Base-by-base conservation (phyloP, 37 sponge, comb jelly and placozoan species). In the Halisarca cf. caerulea region DNA sequence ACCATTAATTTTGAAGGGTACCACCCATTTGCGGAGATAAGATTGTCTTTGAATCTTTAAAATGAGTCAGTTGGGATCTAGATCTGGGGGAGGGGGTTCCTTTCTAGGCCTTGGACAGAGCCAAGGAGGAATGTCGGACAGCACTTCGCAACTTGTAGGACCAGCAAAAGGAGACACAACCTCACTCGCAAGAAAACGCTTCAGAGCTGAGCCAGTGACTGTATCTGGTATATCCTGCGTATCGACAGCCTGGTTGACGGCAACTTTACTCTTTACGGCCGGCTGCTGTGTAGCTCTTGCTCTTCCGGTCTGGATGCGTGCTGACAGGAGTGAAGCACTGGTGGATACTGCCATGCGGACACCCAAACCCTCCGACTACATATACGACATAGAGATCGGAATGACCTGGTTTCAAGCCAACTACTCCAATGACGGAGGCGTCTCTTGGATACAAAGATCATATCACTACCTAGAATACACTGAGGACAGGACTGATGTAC, bases 211-310 rank as follows among this genome's bases (percentile, higher is more conserved):
- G 75, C 92, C 92, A 54, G 92, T 92, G 0, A 86, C 89, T 0
- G 86, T 88, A 4, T 75, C 84, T 15, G 92, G 92, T 0, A 61
- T 92, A 0, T 92, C 92, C 57, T 84, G 55, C 42, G 89, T 88
- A 0, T 88, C 92, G 2, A 73, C 84, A 5, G 17, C 79, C 3
- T 92, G 93, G 93, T 24, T 89, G 11, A 35, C 38, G 0, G 69
- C 66, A 27, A 91, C 92, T 0, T 61, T 92, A 30, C 47, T 86
- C 5, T 25, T 86, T 36, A 34, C 85, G 64, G 55, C 79, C 21
- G 92, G 86, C 24, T 83, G 88, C 2, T 68, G 85, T 18, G 66
- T 88, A 2, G 89, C 86, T 41, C 41, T 74, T 37, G 77, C 45
- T 18, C 45, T 74, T 15, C 77, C 77, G 2, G 77, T 74, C 25